Evolutionary conservation across 1,140 invertebrate genomes (phyloP).

Genomic region (Cecropterus lyciades): DNA sequence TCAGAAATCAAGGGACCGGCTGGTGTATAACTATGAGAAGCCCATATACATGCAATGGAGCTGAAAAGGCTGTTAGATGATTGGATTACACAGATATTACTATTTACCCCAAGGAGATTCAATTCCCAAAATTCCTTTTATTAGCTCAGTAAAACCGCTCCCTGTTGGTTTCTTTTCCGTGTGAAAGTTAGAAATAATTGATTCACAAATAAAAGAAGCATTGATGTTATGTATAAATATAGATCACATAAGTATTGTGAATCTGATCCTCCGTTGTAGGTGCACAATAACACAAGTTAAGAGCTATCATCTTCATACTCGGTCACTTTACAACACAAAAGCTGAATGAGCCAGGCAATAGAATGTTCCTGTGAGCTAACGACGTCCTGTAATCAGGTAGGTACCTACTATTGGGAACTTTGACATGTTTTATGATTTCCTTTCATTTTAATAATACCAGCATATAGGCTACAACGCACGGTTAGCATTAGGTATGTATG

Average conservation of each 20-base stretch:
- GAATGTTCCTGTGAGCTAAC: slow-evolving; percentile 53
- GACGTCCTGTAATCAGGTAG: slow-evolving; percentile 67
- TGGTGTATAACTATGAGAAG: no score
- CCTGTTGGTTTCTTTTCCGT: no score
- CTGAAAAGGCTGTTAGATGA: no score
- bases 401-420: slow-evolving; percentile 52
- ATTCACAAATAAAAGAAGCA: no score
- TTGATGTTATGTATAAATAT: slow-evolving; percentile 4
- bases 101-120: no score
- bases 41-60: no score
- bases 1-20: no score
- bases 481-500: no score
- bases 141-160: no score
- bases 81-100: no score
- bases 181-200: no score
- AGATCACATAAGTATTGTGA: slow-evolving; percentile 19
- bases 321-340: slow-evolving; percentile 71
- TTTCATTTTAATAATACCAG: slow-evolving; percentile 34
- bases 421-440: slow-evolving; percentile 68
- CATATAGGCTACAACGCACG: background rate
- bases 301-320: slow-evolving; percentile 63
- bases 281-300: slow-evolving; percentile 53
- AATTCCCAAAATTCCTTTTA: no score
- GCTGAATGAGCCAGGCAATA: slow-evolving; percentile 54
- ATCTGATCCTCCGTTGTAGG: slow-evolving; percentile 38